Evolutionary conservation across 2,888 invertebrate species (phyloP).

Genomic region (Hirudinaria manillensis): DNA sequence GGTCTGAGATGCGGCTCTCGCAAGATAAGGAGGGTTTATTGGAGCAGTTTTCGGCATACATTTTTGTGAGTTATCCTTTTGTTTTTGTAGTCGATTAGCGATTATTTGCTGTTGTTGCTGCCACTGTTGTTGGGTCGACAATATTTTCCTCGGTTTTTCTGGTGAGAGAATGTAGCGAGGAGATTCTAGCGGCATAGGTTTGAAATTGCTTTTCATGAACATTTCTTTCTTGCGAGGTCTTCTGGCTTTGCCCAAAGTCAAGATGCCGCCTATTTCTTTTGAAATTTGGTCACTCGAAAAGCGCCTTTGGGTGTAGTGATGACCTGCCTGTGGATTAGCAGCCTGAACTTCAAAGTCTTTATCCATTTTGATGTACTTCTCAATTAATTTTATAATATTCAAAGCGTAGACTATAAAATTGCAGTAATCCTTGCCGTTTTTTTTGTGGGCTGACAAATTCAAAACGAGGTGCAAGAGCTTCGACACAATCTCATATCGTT

Average conservation of each 20-base stretch:
- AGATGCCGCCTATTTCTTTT: background rate
- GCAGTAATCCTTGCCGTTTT: no score
- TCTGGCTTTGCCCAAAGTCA: background rate
- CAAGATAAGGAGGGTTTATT: background rate
- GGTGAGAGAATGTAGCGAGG: background rate
- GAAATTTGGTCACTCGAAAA: background rate
- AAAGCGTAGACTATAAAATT: no score
- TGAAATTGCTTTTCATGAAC: no score
- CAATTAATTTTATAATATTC: no score
- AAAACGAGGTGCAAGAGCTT: no score
- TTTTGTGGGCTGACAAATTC: no score
- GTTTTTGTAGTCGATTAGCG: background rate
- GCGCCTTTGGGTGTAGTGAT: background rate
- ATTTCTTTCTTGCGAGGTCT: background rate
- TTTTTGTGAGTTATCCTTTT: background rate
- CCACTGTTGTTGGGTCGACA: background rate
- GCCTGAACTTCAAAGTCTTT: background rate
- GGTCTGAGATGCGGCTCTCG: background rate
- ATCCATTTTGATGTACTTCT: background rate
- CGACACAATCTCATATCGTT: no score
- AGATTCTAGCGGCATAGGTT: no score
- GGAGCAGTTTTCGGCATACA: background rate
- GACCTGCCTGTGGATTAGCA: background rate
- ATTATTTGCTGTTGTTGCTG: constrained; percentile 9
- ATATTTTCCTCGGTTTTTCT: background rate